A percentile compares a stretch with the other conserved stretches of the same genome.
These are phyloP conservation scores for Drosophila formosana DNA, from an alignment of 2,888 invertebrate genomes.

Conservation along the genomic window DNA sequence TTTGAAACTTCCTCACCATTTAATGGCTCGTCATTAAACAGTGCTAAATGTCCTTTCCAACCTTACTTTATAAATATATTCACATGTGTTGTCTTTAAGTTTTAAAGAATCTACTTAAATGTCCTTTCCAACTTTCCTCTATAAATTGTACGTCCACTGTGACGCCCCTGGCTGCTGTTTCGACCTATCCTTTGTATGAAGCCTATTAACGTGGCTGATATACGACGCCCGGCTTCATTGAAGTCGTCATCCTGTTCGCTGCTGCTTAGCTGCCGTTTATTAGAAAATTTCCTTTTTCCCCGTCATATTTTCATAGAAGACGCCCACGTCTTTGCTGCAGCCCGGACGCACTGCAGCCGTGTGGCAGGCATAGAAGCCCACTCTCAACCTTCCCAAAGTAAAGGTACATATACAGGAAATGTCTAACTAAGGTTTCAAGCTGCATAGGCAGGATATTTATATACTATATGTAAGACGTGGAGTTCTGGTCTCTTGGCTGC, in stretches of 20 bases:
- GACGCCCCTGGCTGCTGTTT: conserved; percentile 31
- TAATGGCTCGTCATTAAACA: too few species aligned
- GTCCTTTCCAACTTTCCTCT: too few species aligned
- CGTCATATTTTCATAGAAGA: conserved; percentile 19
- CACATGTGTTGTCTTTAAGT: too few species aligned
- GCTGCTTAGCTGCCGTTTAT: conserved; percentile 54
- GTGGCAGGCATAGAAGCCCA: background rate
- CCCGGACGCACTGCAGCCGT: conserved; percentile 27
- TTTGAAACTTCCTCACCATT: too few species aligned
- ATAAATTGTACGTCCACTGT: too few species aligned
- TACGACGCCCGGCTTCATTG: conserved; percentile 53
- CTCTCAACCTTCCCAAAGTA: background rate
- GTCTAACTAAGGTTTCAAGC: conserved; percentile 17
- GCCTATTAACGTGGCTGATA: conserved; percentile 67
- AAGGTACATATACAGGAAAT: conserved; percentile 8
- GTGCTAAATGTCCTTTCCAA: too few species aligned
- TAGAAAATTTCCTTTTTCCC: conserved; percentile 44
- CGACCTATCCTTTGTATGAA: background rate
- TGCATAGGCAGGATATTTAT: conserved; percentile 35
- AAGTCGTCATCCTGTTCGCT: conserved; percentile 66
- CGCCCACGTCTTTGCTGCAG: conserved; percentile 28
- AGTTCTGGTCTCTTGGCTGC: conserved; percentile 11
- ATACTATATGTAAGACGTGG: conserved; percentile 1
- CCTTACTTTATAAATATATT: too few species aligned
- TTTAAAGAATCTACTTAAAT: too few species aligned